A percentile compares a stretch with the other conserved stretches of the same genome.
phyloP scores from a whole-genome alignment of 2,113 vertebrate species.

The Crotalus tigris region DNA sequence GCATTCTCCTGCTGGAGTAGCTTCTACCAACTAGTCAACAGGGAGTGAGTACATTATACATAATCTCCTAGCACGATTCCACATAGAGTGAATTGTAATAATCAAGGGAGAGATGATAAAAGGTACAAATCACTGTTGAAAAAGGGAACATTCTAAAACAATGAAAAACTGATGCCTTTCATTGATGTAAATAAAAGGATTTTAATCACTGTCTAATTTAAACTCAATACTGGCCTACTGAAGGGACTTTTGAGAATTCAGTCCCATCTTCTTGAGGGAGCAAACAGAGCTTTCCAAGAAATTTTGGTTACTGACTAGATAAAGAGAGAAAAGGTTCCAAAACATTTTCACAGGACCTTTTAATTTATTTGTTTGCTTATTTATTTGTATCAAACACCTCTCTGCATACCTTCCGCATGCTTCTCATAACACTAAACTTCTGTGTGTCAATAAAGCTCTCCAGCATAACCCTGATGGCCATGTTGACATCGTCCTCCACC shows the following conservation, averaged over 20 bases:
- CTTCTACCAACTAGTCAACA: background rate
- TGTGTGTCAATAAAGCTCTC: constrained; percentile 99
- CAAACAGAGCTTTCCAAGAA: background rate
- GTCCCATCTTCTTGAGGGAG: background rate
- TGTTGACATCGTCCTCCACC: constrained; percentile 94
- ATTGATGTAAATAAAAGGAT: background rate
- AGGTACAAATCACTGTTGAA: background rate
- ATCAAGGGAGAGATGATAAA: background rate
- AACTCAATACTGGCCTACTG: background rate
- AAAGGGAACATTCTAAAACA: background rate
- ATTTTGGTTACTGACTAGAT: fast-evolving
- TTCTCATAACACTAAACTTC: constrained; percentile 96
- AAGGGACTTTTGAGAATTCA: fast-evolving
- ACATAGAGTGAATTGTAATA: background rate
- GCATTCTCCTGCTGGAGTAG: background rate
- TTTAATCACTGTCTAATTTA: background rate
- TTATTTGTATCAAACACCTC: background rate
- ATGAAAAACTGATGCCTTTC: background rate
- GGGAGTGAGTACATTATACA: background rate
- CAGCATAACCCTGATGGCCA: constrained; percentile 98
- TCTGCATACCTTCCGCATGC: constrained; percentile 89
- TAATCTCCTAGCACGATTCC: background rate
- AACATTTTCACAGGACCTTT: background rate
- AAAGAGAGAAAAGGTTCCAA: background rate
- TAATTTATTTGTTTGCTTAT: background rate